Evolutionary conservation across 2,113 vertebrate genomes (phyloP).

Genomic region (Myotis yumanensis): DNA sequence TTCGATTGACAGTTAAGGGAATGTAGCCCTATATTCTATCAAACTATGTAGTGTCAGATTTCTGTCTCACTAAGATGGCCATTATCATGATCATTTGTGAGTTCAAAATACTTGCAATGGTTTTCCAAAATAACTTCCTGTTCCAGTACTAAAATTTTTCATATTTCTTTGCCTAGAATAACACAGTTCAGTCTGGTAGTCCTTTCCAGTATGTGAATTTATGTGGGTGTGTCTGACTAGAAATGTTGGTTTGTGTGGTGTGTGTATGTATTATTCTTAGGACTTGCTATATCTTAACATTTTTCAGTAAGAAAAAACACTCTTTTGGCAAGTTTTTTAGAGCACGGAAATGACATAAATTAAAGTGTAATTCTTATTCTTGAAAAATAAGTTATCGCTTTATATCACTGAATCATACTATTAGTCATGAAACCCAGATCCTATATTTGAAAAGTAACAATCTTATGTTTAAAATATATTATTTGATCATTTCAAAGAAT

Average conservation of each 20-base stretch:
- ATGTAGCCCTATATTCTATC: conserved; percentile 48
- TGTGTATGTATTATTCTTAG: conserved; percentile 25
- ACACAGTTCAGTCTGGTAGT: neutral
- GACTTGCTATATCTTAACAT: conserved; percentile 37
- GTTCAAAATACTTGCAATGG: conserved; percentile 28
- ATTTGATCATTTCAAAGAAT: conserved; percentile 52
- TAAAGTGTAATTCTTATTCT: conserved; percentile 45
- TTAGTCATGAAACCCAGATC: conserved; percentile 54
- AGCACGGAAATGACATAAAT: conserved; percentile 20
- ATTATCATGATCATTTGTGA: conserved; percentile 45
- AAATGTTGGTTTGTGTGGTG: neutral
- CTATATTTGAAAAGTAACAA: conserved; percentile 56
- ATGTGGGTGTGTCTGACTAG: neutral
- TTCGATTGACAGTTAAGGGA: conserved; percentile 66
- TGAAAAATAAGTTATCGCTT: conserved; percentile 40
- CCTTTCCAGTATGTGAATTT: conserved; percentile 52
- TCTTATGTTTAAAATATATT: conserved; percentile 46
- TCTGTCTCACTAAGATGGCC: conserved; percentile 47
- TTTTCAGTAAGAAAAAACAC: conserved; percentile 45
- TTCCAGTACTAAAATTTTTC: conserved; percentile 28
- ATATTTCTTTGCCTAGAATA: conserved; percentile 54
- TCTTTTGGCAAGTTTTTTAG: conserved; percentile 48
- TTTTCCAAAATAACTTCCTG: conserved; percentile 57
- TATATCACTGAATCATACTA: conserved; percentile 20
- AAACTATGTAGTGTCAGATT: conserved; percentile 53